Evolutionary conservation across 1,140 invertebrate genomes (phyloP), one percentile per base, ranked within the genome.

Genomic region (Procambarus clarkii): DNA sequence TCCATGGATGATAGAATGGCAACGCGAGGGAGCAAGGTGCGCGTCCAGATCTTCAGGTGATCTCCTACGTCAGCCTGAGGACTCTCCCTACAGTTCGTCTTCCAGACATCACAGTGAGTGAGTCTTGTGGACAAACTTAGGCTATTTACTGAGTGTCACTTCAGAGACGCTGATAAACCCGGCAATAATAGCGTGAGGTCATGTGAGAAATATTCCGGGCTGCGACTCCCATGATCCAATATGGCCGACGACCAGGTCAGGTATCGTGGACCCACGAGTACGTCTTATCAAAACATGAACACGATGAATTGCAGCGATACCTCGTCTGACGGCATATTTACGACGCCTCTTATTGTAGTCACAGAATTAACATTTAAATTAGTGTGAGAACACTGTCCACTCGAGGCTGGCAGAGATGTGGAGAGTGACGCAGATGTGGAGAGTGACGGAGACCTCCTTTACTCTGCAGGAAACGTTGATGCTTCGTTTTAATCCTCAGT

Each of bases 331-430:
- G 83, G 83, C 60, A 85, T 85, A 85, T 85, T 85, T 85, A 85
- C 83, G 64, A 74, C 69, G 46, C 60, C 58, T 85, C 83, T 48
- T 85, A 85, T 74, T 71, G 60, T 71, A 85, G 24, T 85, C 83
- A 85, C 74, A 85, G 83, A 74, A 85, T 85, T 85, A 85, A 85
- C 83, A 85, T 85, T 85, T 85, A 85, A 85, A 85, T 85, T 85
- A 85, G 83, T 69, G 48, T 85, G 83, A 85, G 69, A 48, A 60
- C 64, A 69, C 21, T 85, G 83, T 85, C 69, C 60, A 45, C 45
- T 45, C 46, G 34, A 74, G 60, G 83, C 21, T n/a, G 9, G 18
- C 34, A 48, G 79, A n/a, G 18, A 24, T n/a, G 54, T 34, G 34
- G 48, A 50, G 21, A 81, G 79, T 11, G 24, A 8, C 48, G 44